phyloP scores from a whole-genome alignment of 2,113 vertebrate genomes.

The Physeter macrocephalus region DNA sequence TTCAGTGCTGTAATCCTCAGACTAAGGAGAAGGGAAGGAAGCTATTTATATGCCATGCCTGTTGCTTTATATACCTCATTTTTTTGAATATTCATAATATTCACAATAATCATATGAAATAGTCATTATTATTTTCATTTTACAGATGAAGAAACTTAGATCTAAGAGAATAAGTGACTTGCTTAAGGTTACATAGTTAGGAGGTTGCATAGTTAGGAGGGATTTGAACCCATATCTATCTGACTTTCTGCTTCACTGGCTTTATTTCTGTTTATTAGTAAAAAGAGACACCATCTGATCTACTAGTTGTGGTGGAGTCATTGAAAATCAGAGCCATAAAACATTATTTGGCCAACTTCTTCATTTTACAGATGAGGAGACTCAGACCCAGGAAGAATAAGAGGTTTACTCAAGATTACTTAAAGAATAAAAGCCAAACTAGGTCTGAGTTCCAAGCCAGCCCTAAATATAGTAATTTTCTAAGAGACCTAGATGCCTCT shows the following conservation, averaged over 20 bases:
- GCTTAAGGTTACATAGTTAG: background rate
- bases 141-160: background rate
- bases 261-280: background rate
- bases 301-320: background rate
- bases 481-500: background rate
- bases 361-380: slow-evolving; percentile 11
- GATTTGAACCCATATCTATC: background rate
- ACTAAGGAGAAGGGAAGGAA: background rate
- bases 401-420: slow-evolving; percentile 13
- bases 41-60: background rate
- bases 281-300: background rate
- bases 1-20: background rate
- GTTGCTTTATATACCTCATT: background rate
- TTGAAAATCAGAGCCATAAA: background rate
- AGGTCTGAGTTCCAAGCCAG: slow-evolving; percentile 12
- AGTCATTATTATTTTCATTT: background rate
- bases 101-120: background rate
- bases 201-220: background rate
- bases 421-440: background rate
- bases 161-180: background rate
- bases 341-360: background rate
- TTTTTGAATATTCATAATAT: background rate
- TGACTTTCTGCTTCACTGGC: background rate
- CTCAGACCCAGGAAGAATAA: background rate
- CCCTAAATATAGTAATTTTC: slow-evolving; percentile 29